Conservation (phyloP, 2,888 invertebrate genomes). For the Sinodicranocentrus sp. region DNA sequence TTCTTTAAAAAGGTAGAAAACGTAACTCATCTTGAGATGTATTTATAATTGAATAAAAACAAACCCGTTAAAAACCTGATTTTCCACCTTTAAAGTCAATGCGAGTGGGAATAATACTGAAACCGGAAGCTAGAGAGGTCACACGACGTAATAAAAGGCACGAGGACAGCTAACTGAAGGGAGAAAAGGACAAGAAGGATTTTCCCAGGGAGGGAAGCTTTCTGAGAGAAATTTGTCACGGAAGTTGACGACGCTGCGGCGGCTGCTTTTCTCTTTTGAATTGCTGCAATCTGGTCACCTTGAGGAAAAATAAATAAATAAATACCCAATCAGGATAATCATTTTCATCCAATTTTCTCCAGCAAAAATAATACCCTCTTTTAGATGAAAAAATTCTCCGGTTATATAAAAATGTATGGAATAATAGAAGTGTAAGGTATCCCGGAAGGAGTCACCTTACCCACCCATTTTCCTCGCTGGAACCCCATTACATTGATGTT, state of each 20-base stretch:
- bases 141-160: conserved; percentile 45
- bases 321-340: not conserved
- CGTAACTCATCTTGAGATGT: no score
- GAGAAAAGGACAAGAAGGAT: conserved; percentile 35
- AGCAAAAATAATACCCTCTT: no score
- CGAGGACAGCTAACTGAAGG: conserved; percentile 43
- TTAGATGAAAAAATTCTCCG: no score
- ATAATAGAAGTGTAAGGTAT: no score
- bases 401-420: no score
- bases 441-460: no score
- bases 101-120: not conserved
- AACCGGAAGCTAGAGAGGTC: not conserved
- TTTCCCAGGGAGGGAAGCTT: conserved; percentile 34
- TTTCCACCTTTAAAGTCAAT: conserved; percentile 5
- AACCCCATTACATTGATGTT: conserved; percentile 52
- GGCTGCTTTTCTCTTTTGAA: conserved; percentile 86
- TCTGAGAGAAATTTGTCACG: conserved; percentile 40
- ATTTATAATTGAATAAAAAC: not conserved
- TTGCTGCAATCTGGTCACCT: conserved; percentile 96
- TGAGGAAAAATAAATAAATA: conserved; percentile 77
- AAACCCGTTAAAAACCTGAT: not conserved
- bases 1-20: conserved; percentile 14
- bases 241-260: conserved; percentile 66
- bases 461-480: no score
- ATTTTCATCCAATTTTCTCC: no score